Conservation (phyloP, 2,113 vertebrate genomes). For the Saguinus midas region DNA sequence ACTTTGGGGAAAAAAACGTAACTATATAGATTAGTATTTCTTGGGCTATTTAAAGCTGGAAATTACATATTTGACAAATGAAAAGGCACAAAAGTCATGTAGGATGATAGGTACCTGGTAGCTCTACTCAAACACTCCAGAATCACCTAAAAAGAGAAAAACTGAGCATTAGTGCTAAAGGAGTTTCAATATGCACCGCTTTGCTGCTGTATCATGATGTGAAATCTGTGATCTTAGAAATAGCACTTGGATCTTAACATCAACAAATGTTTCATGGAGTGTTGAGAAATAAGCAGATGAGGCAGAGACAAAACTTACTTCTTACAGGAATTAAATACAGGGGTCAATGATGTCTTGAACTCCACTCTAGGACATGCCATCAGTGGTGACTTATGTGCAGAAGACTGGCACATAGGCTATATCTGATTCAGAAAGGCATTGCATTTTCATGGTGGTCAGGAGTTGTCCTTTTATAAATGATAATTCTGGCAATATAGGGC, state of each 20-base stretch:
- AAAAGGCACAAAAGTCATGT: conserved; percentile 46
- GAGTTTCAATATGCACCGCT: neutral
- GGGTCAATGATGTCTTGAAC: neutral
- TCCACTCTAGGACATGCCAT: neutral
- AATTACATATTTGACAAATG: conserved; percentile 62
- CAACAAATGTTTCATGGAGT: neutral
- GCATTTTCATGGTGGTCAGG: neutral
- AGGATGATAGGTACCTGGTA: conserved; percentile 17
- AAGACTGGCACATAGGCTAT: neutral
- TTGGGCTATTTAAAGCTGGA: conserved; percentile 44
- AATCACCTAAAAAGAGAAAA: neutral
- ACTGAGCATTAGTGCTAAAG: neutral
- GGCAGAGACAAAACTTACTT: neutral
- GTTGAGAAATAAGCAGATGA: neutral
- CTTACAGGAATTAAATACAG: neutral
- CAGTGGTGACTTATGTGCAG: neutral
- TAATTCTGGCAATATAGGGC: neutral
- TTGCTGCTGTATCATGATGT: neutral
- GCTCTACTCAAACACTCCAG: neutral
- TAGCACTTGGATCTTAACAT: neutral
- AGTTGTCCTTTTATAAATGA: neutral
- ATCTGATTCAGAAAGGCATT: neutral
- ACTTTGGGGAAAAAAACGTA: conserved; percentile 35
- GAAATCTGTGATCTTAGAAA: neutral
- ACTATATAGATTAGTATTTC: conserved; percentile 62